phyloP scores from a whole-genome alignment of 2,797 vertebrate species.

The Chloroceryle inda region DNA sequence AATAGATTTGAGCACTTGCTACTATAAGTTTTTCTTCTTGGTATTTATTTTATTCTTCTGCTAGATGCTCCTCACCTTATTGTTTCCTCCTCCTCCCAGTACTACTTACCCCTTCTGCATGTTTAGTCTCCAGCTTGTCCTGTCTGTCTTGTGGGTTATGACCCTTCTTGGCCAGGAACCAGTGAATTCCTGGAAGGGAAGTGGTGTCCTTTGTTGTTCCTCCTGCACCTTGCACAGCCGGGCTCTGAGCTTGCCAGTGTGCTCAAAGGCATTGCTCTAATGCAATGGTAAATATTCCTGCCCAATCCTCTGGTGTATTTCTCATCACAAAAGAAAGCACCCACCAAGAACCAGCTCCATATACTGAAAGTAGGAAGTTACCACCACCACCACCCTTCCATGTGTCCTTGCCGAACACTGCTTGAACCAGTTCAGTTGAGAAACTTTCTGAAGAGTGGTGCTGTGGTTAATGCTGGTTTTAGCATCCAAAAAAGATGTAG shows the following conservation, averaged over 20 bases:
- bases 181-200: constrained; percentile 22
- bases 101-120: not conserved
- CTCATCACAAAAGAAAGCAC: not conserved
- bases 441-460: not conserved
- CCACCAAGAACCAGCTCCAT: not conserved
- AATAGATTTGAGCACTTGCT: constrained; percentile 33
- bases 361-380: not conserved
- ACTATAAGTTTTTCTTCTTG: not conserved
- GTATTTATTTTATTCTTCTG: constrained; percentile 33
- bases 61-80: not conserved
- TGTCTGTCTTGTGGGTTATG: constrained; percentile 15
- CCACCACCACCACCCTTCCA: not conserved
- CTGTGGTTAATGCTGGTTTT: not conserved
- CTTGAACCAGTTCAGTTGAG: not conserved
- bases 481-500: not conserved
- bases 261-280: not conserved
- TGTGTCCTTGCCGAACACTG: not conserved
- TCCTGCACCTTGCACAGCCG: not conserved
- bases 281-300: not conserved
- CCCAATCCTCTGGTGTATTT: not conserved
- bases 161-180: not conserved
- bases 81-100: constrained; percentile 23
- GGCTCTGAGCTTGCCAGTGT: not conserved
- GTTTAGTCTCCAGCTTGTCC: constrained; percentile 59
- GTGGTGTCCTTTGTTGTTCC: not conserved